Conservation (phyloP, 53 echinoderm and acorn worm genomes). For the Stichopus horrens region DNA sequence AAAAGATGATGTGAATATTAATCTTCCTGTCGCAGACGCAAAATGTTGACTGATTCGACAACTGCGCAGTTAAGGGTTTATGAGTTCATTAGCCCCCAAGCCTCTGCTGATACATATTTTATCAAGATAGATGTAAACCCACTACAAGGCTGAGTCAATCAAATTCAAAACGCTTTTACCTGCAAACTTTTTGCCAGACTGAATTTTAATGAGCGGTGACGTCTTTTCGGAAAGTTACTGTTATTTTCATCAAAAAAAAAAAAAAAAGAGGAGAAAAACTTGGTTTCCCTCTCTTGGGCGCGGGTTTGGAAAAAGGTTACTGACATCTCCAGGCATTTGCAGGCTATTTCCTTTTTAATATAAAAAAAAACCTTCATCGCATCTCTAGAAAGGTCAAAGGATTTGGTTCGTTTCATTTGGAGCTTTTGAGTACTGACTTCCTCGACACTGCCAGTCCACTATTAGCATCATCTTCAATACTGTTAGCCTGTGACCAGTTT, state of each 20-base stretch:
- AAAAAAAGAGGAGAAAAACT: background rate
- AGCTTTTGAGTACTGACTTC: too few species aligned
- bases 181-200: background rate
- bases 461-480: too few species aligned
- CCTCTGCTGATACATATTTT: background rate
- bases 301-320: background rate
- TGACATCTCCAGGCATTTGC: background rate
- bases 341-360: background rate
- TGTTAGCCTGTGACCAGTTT: too few species aligned
- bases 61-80: background rate
- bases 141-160: background rate
- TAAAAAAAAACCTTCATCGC: background rate
- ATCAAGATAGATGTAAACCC: background rate
- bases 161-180: background rate
- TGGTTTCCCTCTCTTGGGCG: background rate
- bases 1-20: background rate
- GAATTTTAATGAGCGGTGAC: background rate
- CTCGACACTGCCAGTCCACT: too few species aligned
- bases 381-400: background rate
- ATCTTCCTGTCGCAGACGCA: background rate
- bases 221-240: background rate
- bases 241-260: background rate
- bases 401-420: background rate
- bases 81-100: constrained; percentile 7
- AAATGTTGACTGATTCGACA: too few species aligned